phyloP scores from a whole-genome alignment of 2,797 vertebrate species.

The Myotis myotis region DNA sequence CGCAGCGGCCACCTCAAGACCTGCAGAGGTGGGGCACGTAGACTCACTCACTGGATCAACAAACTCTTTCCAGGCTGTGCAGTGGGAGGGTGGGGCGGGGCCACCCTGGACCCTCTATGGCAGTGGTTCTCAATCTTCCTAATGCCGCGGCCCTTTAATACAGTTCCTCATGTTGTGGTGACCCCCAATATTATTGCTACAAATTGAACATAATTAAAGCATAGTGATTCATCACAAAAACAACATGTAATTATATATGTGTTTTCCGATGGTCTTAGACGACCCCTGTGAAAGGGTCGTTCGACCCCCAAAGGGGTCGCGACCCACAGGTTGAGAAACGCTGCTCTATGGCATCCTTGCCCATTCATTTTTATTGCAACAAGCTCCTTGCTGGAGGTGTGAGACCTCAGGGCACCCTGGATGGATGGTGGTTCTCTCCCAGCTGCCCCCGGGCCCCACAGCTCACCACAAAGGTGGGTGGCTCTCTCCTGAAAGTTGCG shows the following conservation, averaged over 20 bases:
- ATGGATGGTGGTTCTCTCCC: background rate
- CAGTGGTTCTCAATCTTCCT: too few relatives aligned
- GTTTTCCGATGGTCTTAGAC: too few relatives aligned
- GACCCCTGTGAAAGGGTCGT: too few relatives aligned
- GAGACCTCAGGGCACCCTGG: background rate
- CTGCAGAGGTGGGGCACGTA: rapidly evolving
- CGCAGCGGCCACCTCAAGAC: background rate
- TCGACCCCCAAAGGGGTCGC: too few relatives aligned
- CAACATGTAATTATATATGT: too few relatives aligned
- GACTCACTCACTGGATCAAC: background rate
- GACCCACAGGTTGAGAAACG: too few relatives aligned
- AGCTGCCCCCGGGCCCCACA: background rate
- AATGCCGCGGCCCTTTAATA: too few relatives aligned
- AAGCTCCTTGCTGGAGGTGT: background rate
- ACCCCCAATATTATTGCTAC: too few relatives aligned
- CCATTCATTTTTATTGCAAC: background rate
- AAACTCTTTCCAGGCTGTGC: background rate
- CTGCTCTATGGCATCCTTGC: background rate
- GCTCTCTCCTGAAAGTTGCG: background rate
- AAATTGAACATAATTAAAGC: too few relatives aligned
- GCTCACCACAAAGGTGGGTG: background rate
- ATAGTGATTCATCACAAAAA: too few relatives aligned
- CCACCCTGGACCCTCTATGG: background rate
- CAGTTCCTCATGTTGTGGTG: too few relatives aligned
- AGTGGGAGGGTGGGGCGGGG: background rate